Base-by-base conservation (phyloP, 2,797 vertebrate species). In the Distichodus sexfasciatus region DNA sequence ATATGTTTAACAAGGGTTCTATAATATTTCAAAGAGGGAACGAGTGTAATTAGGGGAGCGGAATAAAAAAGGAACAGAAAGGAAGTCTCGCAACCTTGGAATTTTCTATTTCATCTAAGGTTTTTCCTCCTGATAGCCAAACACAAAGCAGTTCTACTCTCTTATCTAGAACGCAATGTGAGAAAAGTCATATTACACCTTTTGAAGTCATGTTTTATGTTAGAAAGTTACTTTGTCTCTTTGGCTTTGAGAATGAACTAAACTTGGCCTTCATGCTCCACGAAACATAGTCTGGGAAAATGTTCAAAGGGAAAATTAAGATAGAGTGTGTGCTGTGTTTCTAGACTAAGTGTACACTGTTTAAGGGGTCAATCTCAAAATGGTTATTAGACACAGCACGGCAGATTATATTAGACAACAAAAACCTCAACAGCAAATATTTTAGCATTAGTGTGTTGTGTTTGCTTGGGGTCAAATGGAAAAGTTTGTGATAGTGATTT, bases 121-220 rank as follows among this genome's bases (percentile, higher is more conserved):
- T 17, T 15, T 41, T 66, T 57, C 38, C 12, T 71, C 43, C 61
- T 71, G 24, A 24, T 33, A 46, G 15, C 17, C 50, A 12, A 11
- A 26, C 21, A 50, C 23, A 12, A 3, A 40, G 15, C 21, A 53
- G 29, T 40, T 14, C 43, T 31, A 31, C 10, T 47, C 53, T 14
- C 24, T 47, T 61, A 73, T 63, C 65, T 48, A 47, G 48, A 43
- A 17, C 24, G 50, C n/a, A 68, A 40, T 58, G 51, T 48, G 5
- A 12, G 44, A 12, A 58, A 69, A 58, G 24, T 15, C 46, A 58
- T 35, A 41, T 69, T 40, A 44, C 48, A 29, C 24, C 44, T 12
- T 75, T 53, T 59, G 14, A 54, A 63, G 38, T 48, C 66, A 66
- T 33, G n/a, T 43, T 53, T 36, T 61, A 4, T 41, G 66, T 28